Conservation (phyloP, 2,888 invertebrate species). For the Amaurobius ferox region DNA sequence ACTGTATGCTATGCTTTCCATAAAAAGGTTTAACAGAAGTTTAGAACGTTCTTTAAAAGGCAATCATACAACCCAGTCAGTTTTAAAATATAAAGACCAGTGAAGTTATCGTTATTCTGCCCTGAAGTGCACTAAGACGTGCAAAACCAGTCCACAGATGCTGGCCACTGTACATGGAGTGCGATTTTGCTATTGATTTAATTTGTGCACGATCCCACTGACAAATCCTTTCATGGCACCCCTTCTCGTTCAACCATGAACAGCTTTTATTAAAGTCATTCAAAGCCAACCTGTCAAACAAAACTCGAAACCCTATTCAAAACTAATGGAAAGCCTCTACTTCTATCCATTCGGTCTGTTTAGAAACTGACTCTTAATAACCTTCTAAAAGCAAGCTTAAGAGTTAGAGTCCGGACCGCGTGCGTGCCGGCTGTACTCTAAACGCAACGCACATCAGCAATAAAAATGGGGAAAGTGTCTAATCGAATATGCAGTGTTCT, state of each 20-base stretch:
- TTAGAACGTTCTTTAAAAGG: too few species aligned
- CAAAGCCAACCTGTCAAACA: neutral
- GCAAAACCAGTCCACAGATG: too few species aligned
- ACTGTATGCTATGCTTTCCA: too few species aligned
- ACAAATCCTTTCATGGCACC: neutral
- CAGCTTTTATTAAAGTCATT: neutral
- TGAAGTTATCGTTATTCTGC: too few species aligned
- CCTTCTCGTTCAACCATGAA: neutral
- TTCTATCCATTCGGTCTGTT: neutral
- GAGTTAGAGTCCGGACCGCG: neutral
- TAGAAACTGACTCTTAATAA: neutral
- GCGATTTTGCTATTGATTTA: too few species aligned
- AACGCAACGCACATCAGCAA: neutral
- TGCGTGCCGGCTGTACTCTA: constrained; percentile 16
- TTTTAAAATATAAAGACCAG: too few species aligned
- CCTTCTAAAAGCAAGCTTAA: neutral
- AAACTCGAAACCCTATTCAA: neutral
- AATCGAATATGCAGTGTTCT: constrained; percentile 53
- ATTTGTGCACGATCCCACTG: too few species aligned
- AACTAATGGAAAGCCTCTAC: neutral
- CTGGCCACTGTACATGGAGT: too few species aligned
- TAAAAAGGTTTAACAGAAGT: too few species aligned
- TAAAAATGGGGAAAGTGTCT: constrained; percentile 1
- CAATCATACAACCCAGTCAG: too few species aligned
- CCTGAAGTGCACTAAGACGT: too few species aligned